phyloP scores from a whole-genome alignment of 2,888 invertebrate genomes.

The Drosophila falleni region DNA sequence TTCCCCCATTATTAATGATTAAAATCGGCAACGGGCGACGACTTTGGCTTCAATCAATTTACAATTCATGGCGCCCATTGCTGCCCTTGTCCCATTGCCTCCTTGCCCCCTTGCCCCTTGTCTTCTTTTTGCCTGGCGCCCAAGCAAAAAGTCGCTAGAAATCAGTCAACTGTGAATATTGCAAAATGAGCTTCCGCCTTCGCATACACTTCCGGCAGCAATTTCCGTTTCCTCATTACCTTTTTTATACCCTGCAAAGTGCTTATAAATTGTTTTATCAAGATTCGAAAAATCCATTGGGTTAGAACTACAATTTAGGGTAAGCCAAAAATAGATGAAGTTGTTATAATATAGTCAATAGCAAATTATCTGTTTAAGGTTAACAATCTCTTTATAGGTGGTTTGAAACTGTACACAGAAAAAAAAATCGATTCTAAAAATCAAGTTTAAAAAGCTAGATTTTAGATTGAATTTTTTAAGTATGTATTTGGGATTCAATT shows the following conservation, averaged over 20 bases:
- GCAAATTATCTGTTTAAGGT: background rate
- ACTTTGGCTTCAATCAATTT: slow-evolving; percentile 75
- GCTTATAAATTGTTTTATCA: slow-evolving; percentile 7
- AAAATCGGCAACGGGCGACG: slow-evolving; percentile 56
- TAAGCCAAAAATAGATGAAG: background rate
- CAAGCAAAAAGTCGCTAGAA: slow-evolving; percentile 69
- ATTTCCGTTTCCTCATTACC: slow-evolving; percentile 81
- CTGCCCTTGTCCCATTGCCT: background rate
- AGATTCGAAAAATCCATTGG: background rate
- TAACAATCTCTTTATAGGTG: background rate
- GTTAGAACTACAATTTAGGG: background rate
- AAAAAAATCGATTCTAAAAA: too few species aligned
- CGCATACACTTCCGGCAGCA: slow-evolving; percentile 77
- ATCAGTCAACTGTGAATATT: slow-evolving; percentile 76
- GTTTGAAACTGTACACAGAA: too few species aligned
- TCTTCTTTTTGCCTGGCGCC: slow-evolving; percentile 9
- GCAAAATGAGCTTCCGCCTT: slow-evolving; percentile 81
- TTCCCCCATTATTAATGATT: slow-evolving; percentile 69
- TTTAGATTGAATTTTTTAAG: too few species aligned
- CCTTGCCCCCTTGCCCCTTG: background rate
- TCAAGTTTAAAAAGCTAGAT: too few species aligned
- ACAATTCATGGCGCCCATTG: slow-evolving; percentile 65
- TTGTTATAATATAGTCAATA: background rate
- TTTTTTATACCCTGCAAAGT: slow-evolving; percentile 54
- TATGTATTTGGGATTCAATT: too few species aligned